phyloP scores from a whole-genome alignment of 2,113 vertebrate species.

The Tichodroma muraria region DNA sequence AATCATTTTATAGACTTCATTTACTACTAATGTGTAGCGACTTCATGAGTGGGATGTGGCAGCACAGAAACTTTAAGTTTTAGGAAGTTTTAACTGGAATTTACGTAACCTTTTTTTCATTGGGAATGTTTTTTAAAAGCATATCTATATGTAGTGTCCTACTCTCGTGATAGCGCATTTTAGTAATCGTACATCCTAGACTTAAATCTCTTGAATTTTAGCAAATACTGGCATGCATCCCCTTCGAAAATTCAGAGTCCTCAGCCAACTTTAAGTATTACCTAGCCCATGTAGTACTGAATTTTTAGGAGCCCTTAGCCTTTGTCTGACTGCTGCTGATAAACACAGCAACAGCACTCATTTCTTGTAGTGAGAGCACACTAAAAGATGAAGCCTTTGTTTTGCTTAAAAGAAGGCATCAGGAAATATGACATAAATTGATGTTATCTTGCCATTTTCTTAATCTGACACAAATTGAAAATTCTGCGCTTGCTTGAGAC shows the following conservation, averaged over 20 bases:
- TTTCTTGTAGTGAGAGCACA: neutral
- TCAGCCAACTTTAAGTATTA: neutral
- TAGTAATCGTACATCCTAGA: neutral
- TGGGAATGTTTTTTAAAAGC: neutral
- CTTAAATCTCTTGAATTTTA: neutral
- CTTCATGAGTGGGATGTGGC: neutral
- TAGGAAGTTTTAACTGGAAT: neutral
- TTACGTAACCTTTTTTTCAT: neutral
- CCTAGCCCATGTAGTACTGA: neutral
- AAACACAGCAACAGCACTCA: neutral
- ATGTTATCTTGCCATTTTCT: neutral
- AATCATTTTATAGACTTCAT: neutral
- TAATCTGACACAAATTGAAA: neutral
- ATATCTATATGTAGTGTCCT: neutral
- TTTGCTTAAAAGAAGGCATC: neutral
- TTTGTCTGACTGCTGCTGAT: neutral
- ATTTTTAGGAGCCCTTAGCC: neutral
- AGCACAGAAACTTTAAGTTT: neutral
- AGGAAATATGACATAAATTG: neutral
- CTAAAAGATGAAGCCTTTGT: neutral
- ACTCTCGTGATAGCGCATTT: neutral
- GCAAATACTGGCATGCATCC: neutral
- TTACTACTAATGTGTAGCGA: neutral
- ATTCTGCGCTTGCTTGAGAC: neutral
- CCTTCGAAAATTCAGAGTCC: neutral